Evolutionary conservation across 92 coral and sea anemone species (phyloP).

Genomic region (Palythoa caribaeorum): DNA sequence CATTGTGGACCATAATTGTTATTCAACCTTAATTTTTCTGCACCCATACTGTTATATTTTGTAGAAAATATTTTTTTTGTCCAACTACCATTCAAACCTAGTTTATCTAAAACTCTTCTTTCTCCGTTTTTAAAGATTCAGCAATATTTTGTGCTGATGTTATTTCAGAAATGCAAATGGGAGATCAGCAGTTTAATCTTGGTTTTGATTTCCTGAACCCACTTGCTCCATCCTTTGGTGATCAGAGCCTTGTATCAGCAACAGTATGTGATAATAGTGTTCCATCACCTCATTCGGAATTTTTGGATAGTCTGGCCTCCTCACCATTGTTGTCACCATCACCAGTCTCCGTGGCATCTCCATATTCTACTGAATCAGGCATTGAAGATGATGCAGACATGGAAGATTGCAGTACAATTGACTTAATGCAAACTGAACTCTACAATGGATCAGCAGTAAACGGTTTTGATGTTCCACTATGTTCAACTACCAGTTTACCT

Average conservation of each 20-base stretch:
- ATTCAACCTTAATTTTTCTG: no score
- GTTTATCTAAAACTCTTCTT: no score
- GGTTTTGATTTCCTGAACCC: slow-evolving; percentile 43
- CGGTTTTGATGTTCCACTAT: neutral
- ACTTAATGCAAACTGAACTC: slow-evolving; percentile 17
- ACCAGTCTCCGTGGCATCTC: slow-evolving; percentile 66
- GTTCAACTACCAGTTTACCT: neutral
- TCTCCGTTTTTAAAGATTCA: neutral
- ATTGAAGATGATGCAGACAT: slow-evolving; percentile 83
- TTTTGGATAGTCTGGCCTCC: slow-evolving; percentile 71
- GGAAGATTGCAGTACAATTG: slow-evolving; percentile 55
- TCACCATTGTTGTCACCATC: slow-evolving; percentile 81
- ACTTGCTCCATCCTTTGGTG: slow-evolving; percentile 28
- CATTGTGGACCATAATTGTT: no score
- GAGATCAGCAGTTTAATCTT: slow-evolving; percentile 42
- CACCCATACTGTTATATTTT: no score
- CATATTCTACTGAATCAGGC: slow-evolving; percentile 83
- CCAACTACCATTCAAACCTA: no score
- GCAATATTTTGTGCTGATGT: slow-evolving; percentile 33
- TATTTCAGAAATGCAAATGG: slow-evolving; percentile 73
- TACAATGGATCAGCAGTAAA: neutral
- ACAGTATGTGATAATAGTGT: neutral
- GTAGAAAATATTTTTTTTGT: no score
- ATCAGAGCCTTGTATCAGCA: slow-evolving; percentile 23
- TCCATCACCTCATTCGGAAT: slow-evolving; percentile 67